Conservation (phyloP, 2,113 vertebrate species). For the Rhizomys pruinosus region DNA sequence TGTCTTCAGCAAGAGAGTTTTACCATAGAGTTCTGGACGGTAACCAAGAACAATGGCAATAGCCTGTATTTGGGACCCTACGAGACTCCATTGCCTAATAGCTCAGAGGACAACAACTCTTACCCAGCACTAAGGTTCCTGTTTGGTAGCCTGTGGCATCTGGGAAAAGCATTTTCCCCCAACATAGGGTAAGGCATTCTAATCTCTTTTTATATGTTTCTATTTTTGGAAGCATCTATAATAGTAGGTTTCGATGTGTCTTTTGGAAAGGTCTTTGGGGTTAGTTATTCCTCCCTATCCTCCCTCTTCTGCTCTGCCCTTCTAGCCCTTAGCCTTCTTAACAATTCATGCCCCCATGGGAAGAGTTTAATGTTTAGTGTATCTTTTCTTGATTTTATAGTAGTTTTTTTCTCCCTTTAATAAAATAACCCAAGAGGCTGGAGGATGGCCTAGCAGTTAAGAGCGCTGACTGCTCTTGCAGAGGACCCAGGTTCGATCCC, state of each 20-base stretch:
- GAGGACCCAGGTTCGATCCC: no score
- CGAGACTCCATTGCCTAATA: not conserved
- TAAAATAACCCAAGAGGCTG: no score
- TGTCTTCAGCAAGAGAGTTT: not conserved
- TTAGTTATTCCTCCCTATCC: not conserved
- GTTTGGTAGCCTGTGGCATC: not conserved
- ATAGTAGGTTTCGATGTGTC: not conserved
- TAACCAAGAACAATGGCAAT: not conserved
- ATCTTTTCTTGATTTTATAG: not conserved
- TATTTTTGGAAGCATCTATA: not conserved
- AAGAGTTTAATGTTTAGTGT: not conserved
- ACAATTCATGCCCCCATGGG: not conserved
- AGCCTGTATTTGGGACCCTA: not conserved
- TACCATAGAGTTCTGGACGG: not conserved
- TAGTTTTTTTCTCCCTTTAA: not conserved
- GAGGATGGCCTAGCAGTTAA: no score
- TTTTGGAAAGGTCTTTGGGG: no score
- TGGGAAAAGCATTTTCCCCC: not conserved
- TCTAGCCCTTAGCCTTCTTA: not conserved
- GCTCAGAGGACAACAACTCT: not conserved
- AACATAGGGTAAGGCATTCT: not conserved
- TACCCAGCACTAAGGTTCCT: not conserved
- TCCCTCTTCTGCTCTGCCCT: not conserved
- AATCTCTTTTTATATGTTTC: not conserved
- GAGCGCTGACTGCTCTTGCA: no score